Evolutionary conservation across 2,888 invertebrate genomes (phyloP).

Genomic region (Vannuccia rotundouncinata): DNA sequence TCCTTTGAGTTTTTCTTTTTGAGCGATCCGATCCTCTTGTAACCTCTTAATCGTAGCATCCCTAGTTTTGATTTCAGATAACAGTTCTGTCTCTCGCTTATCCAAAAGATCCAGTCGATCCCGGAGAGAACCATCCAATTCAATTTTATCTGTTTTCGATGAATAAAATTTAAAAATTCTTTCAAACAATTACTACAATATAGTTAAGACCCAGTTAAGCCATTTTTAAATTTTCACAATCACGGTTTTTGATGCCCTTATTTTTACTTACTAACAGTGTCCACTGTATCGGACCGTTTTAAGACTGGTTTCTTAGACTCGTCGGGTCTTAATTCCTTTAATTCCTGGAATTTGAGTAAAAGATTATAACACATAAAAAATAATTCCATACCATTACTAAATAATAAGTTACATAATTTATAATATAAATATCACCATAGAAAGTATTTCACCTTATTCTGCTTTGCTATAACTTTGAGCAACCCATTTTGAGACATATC

Average conservation of each 20-base stretch:
- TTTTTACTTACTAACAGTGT: slow-evolving; percentile 43
- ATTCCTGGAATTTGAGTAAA: slow-evolving; percentile 43
- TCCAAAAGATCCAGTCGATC: slow-evolving; percentile 52
- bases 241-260: no score
- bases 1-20: slow-evolving; percentile 44
- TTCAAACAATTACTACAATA: no score
- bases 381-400: no score
- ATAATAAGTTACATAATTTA: no score
- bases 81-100: slow-evolving; percentile 51
- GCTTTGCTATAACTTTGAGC: slow-evolving; percentile 43
- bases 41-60: slow-evolving; percentile 45
- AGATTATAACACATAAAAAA: no score
- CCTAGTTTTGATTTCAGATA: slow-evolving; percentile 48
- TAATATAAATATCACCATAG: no score
- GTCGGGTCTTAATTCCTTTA: slow-evolving; percentile 42
- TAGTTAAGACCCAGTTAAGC: no score
- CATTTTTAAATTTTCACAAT: no score
- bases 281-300: neutral
- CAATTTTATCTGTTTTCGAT: slow-evolving; percentile 45
- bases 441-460: slow-evolving; percentile 50
- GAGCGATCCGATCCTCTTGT: slow-evolving; percentile 47
- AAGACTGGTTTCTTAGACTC: neutral
- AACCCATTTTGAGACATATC: slow-evolving; percentile 52
- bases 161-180: no score
- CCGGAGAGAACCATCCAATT: slow-evolving; percentile 48